phyloP scores from a whole-genome alignment of 2,888 invertebrate genomes.

The Archips crataeganus region DNA sequence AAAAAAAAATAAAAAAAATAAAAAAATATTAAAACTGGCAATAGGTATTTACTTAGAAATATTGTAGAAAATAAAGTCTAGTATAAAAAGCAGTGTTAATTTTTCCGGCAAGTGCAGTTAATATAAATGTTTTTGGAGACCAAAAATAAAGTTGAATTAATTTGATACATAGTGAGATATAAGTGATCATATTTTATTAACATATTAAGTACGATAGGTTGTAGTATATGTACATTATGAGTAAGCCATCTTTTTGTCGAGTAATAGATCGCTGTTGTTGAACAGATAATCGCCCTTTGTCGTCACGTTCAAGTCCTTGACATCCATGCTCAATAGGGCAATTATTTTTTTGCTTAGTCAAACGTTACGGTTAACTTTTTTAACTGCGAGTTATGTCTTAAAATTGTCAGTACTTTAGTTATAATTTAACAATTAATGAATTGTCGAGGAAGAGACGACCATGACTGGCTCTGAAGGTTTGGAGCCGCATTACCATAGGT shows the following conservation, averaged over 20 bases:
- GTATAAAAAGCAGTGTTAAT: no score
- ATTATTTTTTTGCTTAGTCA: constrained; percentile 10
- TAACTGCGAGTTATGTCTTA: neutral
- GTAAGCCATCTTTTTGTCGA: constrained; percentile 3
- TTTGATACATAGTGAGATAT: no score
- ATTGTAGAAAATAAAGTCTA: no score
- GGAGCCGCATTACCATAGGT: neutral
- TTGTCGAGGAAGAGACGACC: neutral
- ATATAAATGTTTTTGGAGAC: no score
- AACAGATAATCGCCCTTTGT: constrained; percentile 17
- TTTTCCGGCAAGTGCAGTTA: no score
- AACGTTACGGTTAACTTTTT: neutral
- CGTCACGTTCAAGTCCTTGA: constrained; percentile 50
- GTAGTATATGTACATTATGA: no score
- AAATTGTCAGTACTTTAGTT: neutral
- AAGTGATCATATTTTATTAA: no score
- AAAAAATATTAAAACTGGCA: no score
- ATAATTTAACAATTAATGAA: neutral
- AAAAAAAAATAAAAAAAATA: no score
- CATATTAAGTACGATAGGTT: no score
- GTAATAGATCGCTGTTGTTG: constrained; percentile 7
- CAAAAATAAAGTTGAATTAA: no score
- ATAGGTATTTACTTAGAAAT: no score
- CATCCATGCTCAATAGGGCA: constrained; percentile 49
- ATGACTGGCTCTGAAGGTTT: neutral